Conservation (phyloP, 1,140 invertebrate genomes). For the Cryptotermes secundus region DNA sequence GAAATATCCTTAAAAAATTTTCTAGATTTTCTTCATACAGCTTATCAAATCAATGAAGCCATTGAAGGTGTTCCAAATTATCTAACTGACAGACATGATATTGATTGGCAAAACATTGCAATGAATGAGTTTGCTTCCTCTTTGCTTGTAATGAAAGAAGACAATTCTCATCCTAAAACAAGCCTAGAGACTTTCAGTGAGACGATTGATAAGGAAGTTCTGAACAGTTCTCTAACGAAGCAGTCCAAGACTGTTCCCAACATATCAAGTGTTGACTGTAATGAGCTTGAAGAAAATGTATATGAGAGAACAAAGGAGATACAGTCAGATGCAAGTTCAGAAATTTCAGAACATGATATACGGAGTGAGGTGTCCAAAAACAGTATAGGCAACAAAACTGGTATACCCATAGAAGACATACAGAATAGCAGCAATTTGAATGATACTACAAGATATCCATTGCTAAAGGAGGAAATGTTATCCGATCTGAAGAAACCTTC, state of each 20-base stretch:
- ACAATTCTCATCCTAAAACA: background rate
- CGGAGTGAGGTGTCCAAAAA: background rate
- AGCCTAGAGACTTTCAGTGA: background rate
- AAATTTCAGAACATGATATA: background rate
- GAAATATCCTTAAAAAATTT: conserved; percentile 67
- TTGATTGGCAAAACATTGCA: conserved; percentile 21
- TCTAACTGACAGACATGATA: background rate
- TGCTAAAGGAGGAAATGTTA: background rate
- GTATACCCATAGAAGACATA: background rate
- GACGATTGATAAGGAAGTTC: background rate
- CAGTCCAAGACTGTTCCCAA: background rate
- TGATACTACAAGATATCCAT: background rate
- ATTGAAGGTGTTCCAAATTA: conserved; percentile 26
- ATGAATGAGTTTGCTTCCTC: conserved; percentile 1
- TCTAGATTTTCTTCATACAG: conserved; percentile 69
- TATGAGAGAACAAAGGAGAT: background rate
- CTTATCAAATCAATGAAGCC: conserved; percentile 58
- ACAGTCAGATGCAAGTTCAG: background rate
- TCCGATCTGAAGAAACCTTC: background rate
- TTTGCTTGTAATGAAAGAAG: background rate
- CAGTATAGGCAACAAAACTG: too few species aligned
- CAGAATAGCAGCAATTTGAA: too few species aligned
- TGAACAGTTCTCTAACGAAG: background rate
- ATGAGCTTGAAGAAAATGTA: background rate
- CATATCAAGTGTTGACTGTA: background rate